Base-by-base conservation (phyloP, 2,888 invertebrate species). In the Pheosia gnoma region DNA sequence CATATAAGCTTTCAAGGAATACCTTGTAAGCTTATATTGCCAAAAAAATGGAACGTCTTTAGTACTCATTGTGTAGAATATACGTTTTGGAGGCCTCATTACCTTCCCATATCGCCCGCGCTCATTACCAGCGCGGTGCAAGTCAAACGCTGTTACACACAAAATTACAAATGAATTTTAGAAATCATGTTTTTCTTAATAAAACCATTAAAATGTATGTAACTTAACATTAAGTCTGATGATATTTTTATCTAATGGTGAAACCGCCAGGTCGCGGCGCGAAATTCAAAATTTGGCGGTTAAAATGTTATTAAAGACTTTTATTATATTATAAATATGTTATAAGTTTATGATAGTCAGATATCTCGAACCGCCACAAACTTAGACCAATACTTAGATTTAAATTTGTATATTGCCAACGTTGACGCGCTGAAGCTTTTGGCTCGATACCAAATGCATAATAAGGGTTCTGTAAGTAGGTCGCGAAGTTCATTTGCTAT, bases 401-500 rank as follows among this genome's bases (percentile, higher is more conserved):
- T 25, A 25, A 25, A 41, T 41, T 8, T 41, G 8, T 7, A 41
- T 7, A 8, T 41, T 41, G 7, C 9, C 43, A 47, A 5, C 0
- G 13, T 51, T 13, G 5, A 51, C 25, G 4, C 51, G 51, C 51
- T 51, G 8, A 51, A 51, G 51, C 25, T 25, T 51, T 25, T 51
- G 51, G 1, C 51, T 51, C 25, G 10, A 51, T 4, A 25, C 25
- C 25, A 51, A 51, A 51, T 51, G 51, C 38, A 38, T 54, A 38
- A 71, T 61, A 68, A 62, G 66, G 63, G 63, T 69, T 67, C 53
- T 56, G 75, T 66, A 79, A 76, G 71, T 79, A 71, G 78, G 79
- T 78, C 78, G 74, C 75, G 70, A 75, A 71, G 62, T 69, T 75
- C 70, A 59, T 60, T 75, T 66, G 68, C 60, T 70, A 68, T 71